Base-by-base conservation (phyloP, 2,888 invertebrate species). In the Girardia tigrina region DNA sequence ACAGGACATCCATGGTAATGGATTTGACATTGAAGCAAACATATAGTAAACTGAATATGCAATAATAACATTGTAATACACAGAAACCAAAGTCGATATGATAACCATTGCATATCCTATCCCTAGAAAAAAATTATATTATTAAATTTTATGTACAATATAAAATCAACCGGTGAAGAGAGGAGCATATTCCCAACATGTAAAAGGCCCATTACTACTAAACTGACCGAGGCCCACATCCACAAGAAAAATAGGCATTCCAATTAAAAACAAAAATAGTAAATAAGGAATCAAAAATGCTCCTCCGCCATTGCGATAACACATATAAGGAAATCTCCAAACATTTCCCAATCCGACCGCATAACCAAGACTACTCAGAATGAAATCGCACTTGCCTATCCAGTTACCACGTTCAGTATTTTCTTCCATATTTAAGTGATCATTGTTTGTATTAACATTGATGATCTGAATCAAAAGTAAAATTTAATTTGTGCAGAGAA, bases 301-400 rank as follows among this genome's bases (percentile, higher is more conserved):
- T 28, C 84, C 84, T 0, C 82, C 82, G 4, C 82, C 82, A 77
- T 82, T 82, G 42, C 80, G 78, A 78, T 82, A 83, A 77, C 81
- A 82, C 12, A 82, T 79, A 78, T 88, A 88, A 1, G 88, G 88
- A 82, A 88, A 88, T 77, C 88, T 83, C 88, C 88, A 89, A 14
- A 89, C 84, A 79, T 82, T 83, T 1, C 83, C 82, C 20, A 83
- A 79, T 0, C 82, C 82, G 1, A 82, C 82, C 20, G 81, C 81
- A 72, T 80, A 82, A 8, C 81, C 80, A 26, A 82, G 80, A 77
- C 81, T 78, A n/a, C 81, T 81, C 20, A 82, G 77, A 26, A 82
- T 82, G 79, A 88, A 88, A 80, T 88, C 88, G 77, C 87, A 81
- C 78, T 84, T 81, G 27, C 86, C 86, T 74, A 82, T 81, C 86